phyloP scores from a whole-genome alignment of 2,888 invertebrate genomes.

The Drosophila melanosoma region DNA sequence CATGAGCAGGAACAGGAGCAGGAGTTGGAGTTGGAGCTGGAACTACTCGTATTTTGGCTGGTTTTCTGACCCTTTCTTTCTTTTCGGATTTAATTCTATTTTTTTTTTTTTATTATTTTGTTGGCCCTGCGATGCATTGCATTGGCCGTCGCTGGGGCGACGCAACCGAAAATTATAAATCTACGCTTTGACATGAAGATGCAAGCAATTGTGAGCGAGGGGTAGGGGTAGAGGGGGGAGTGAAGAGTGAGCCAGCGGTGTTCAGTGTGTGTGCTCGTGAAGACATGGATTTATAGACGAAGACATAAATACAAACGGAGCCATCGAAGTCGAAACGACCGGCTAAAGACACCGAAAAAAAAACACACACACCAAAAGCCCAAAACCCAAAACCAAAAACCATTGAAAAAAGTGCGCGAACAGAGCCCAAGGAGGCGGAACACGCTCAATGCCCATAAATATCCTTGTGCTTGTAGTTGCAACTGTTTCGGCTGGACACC shows the following conservation, averaged over 20 bases:
- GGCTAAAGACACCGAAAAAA: slow-evolving; percentile 68
- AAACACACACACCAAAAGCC: slow-evolving; percentile 62
- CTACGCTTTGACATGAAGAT: slow-evolving; percentile 82
- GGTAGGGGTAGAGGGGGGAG: fast-evolving
- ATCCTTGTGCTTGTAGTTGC: slow-evolving; percentile 61
- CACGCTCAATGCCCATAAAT: slow-evolving; percentile 83
- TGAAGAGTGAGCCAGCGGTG: not conserved
- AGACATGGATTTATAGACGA: slow-evolving; percentile 82
- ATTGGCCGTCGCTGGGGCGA: slow-evolving; percentile 48
- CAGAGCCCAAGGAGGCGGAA: slow-evolving; percentile 67
- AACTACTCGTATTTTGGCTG: slow-evolving; percentile 9
- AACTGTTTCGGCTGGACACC: slow-evolving; percentile 38
- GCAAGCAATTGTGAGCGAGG: slow-evolving; percentile 44
- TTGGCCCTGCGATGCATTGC: slow-evolving; percentile 51
- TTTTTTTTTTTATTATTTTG: slow-evolving; percentile 37
- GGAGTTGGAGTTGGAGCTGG: slow-evolving; percentile 17
- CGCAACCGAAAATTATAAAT: slow-evolving; percentile 81
- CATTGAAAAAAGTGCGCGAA: slow-evolving; percentile 54
- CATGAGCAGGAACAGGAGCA: slow-evolving; percentile 18
- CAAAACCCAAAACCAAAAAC: slow-evolving; percentile 40
- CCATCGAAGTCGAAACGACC: slow-evolving; percentile 68
- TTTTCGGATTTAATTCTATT: not conserved
- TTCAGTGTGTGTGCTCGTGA: slow-evolving; percentile 47
- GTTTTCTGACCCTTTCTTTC: not conserved
- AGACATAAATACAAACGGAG: slow-evolving; percentile 73